These are phyloP conservation scores for Drosophila littoralis DNA, from an alignment of 1,140 invertebrate genomes.

Conservation along the genomic window DNA sequence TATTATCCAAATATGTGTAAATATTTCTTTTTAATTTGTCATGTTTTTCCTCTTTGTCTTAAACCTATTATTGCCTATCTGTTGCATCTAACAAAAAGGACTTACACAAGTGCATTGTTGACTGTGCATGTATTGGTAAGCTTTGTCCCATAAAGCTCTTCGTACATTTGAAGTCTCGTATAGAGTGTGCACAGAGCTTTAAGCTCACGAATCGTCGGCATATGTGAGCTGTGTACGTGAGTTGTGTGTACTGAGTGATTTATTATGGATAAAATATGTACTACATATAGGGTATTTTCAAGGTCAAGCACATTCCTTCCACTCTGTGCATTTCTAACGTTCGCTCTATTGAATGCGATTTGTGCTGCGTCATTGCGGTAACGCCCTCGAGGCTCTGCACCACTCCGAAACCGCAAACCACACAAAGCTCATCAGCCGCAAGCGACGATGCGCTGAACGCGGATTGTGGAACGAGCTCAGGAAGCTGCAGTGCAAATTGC, in stretches of 20 bases:
- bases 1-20: too few relatives aligned
- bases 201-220: too few relatives aligned
- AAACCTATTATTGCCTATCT: too few relatives aligned
- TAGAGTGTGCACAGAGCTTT: too few relatives aligned
- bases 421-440: constrained; percentile 43
- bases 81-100: too few relatives aligned
- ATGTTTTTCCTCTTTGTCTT: too few relatives aligned
- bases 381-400: constrained; percentile 22
- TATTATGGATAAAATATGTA: background rate
- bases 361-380: constrained; percentile 74
- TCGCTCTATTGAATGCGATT: constrained; percentile 47
- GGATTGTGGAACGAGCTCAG: constrained; percentile 30
- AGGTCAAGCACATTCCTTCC: constrained; percentile 8
- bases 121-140: too few relatives aligned
- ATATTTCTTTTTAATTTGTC: too few relatives aligned
- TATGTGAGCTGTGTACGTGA: background rate
- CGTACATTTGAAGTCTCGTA: too few relatives aligned
- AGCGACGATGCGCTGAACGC: constrained; percentile 7
- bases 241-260: background rate
- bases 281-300: constrained; percentile 15
- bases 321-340: background rate
- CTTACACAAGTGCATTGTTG: too few relatives aligned
- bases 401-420: constrained; percentile 12
- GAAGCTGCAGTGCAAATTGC: constrained; percentile 53
- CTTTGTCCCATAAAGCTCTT: too few relatives aligned